These are phyloP conservation scores for Xenopus tropicalis DNA, from an alignment of 2,113 vertebrate species.

Conservation along the genomic window DNA sequence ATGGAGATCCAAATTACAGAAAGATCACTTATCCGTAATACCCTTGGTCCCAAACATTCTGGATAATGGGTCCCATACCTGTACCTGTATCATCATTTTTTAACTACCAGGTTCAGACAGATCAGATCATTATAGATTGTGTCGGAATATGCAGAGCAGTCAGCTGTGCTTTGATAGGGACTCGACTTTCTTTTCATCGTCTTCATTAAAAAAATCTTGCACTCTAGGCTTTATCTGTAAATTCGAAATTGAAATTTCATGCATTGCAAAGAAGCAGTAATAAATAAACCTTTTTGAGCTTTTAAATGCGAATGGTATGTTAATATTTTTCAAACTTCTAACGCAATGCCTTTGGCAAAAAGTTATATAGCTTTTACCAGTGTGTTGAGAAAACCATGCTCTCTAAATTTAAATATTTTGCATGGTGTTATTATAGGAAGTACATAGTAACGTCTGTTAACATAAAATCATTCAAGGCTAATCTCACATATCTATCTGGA, in stretches of 20 bases:
- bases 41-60: too few species aligned
- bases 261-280: constrained; percentile 8
- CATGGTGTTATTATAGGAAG: too few species aligned
- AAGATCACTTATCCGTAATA: too few species aligned
- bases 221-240: constrained; percentile 1
- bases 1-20: too few species aligned
- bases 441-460: too few species aligned
- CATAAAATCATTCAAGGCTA: too few species aligned
- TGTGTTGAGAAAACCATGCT: not conserved
- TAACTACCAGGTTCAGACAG: constrained; percentile 18
- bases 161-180: constrained; percentile 29
- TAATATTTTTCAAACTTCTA: constrained; percentile 11
- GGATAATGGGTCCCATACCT: too few species aligned
- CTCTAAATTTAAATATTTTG: too few species aligned
- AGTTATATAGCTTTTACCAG: not conserved
- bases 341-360: constrained; percentile 4
- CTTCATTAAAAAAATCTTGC: not conserved
- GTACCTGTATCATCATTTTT: constrained; percentile 7
- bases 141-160: constrained; percentile 21
- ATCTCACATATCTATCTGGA: too few species aligned
- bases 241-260: constrained; percentile 19
- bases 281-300: constrained; percentile 8
- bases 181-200: constrained; percentile 10
- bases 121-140: constrained; percentile 32
- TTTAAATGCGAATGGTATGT: not conserved